These are phyloP conservation scores for Meghimatium bilineatum DNA, from an alignment of 2,888 invertebrate genomes.

Conservation along the genomic window DNA sequence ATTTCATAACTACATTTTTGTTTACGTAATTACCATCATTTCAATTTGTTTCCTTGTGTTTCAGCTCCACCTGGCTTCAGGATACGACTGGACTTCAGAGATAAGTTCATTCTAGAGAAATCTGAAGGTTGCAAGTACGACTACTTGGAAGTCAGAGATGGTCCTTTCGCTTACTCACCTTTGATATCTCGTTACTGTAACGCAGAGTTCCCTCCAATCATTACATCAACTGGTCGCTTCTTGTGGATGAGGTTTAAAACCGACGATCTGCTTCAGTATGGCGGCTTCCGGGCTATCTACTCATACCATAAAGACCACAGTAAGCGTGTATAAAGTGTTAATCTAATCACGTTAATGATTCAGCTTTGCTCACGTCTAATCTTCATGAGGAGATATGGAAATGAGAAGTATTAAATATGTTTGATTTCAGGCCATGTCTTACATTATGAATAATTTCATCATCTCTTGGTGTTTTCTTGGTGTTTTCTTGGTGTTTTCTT, in stretches of 20 bases:
- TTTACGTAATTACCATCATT: not conserved
- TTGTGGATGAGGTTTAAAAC: conserved; percentile 89
- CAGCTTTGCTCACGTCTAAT: too few species aligned
- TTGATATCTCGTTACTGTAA: conserved; percentile 83
- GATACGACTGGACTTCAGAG: conserved; percentile 87
- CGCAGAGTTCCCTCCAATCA: conserved; percentile 84
- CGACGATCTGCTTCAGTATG: conserved; percentile 88
- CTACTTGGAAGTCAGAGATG: conserved; percentile 89
- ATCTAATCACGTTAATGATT: too few species aligned
- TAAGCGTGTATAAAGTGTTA: conserved; percentile 48
- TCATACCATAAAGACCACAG: conserved; percentile 62
- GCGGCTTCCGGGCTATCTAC: conserved; percentile 87
- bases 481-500: too few species aligned
- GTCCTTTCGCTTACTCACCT: conserved; percentile 81
- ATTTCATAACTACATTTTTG: too few species aligned
- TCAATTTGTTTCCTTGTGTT: conserved; percentile 40
- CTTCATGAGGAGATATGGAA: too few species aligned
- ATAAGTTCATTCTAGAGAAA: conserved; percentile 86
- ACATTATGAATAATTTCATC: too few species aligned
- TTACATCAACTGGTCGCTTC: conserved; percentile 85
- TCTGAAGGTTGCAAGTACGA: conserved; percentile 86
- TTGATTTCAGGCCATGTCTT: too few species aligned
- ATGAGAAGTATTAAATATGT: too few species aligned
- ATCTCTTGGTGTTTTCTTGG: too few species aligned
- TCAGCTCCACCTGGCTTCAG: conserved; percentile 77